Conservation (phyloP, 1,140 invertebrate genomes). For the Heterodera schachtii region DNA sequence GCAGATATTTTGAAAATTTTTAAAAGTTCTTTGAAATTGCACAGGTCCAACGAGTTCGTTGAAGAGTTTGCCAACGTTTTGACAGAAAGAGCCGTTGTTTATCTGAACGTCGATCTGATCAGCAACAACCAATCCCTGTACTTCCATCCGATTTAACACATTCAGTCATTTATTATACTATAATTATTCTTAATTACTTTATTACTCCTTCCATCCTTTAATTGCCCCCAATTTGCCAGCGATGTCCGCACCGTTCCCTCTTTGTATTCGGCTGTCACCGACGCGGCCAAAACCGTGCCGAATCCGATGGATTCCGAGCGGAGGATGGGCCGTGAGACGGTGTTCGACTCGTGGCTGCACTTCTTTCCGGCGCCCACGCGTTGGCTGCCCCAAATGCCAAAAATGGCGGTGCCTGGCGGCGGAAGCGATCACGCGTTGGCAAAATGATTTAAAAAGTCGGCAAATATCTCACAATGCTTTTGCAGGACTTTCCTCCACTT, state of each 20-base stretch:
- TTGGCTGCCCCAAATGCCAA: conserved; percentile 43
- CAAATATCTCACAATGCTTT: neutral
- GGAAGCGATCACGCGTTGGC: conserved; percentile 62
- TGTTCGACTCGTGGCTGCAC: conserved; percentile 61
- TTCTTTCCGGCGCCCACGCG: conserved; percentile 11
- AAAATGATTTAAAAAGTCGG: neutral
- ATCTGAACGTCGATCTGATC: conserved; percentile 61
- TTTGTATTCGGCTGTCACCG: conserved; percentile 50
- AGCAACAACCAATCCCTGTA: conserved; percentile 56
- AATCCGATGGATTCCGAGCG: conserved; percentile 56
- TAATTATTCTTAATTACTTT: no score
- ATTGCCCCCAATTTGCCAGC: conserved; percentile 37
- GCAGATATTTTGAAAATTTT: no score
- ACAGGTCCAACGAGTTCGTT: conserved; percentile 65
- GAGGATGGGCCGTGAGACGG: conserved; percentile 49
- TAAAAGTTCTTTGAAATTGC: conserved; percentile 46
- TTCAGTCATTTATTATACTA: no score
- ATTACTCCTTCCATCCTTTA: neutral
- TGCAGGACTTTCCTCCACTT: conserved; percentile 64
- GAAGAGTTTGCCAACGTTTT: conserved; percentile 59
- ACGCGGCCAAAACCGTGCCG: conserved; percentile 55
- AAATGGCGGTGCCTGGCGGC: conserved; percentile 58
- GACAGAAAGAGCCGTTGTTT: conserved; percentile 54
- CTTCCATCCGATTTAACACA: no score
- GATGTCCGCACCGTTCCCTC: conserved; percentile 54